A percentile compares a stretch with the other conserved stretches of the same genome.
phyloP scores from a whole-genome alignment of 2,113 vertebrate species.

The Mirza zaza region DNA sequence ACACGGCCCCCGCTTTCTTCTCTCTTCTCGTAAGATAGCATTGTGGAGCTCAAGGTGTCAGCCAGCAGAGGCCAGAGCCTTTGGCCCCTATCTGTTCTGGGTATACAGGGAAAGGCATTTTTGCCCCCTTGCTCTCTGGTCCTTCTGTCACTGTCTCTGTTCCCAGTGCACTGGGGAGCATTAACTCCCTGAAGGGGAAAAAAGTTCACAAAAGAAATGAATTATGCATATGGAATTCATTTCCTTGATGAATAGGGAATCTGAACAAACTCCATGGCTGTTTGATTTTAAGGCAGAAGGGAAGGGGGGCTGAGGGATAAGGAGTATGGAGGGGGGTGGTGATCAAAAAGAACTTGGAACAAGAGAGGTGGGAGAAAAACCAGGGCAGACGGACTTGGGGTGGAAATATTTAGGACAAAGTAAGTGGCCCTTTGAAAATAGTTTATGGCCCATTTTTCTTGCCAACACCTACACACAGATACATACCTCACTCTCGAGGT shows the following conservation, averaged over 20 bases:
- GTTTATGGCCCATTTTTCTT: constrained; percentile 59
- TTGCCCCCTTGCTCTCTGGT: constrained; percentile 43
- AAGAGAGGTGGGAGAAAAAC: not conserved
- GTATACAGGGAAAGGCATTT: not conserved
- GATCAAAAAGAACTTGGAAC: constrained; percentile 37
- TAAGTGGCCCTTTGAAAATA: constrained; percentile 69
- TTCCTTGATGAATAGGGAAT: constrained; percentile 86
- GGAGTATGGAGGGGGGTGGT: not conserved
- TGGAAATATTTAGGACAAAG: constrained; percentile 68
- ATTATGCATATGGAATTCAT: constrained; percentile 89
- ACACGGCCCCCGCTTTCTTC: not conserved
- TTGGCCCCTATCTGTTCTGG: constrained; percentile 52
- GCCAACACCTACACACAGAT: not conserved
- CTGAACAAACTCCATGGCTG: constrained; percentile 82
- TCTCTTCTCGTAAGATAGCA: constrained; percentile 5
- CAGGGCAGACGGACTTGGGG: constrained; percentile 33
- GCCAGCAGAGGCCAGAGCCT: constrained; percentile 53
- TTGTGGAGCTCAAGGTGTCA: constrained; percentile 48
- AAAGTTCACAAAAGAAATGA: constrained; percentile 88
- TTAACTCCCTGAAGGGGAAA: constrained; percentile 75
- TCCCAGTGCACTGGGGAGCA: constrained; percentile 76
- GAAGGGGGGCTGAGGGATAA: constrained; percentile 57
- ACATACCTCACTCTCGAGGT: not conserved
- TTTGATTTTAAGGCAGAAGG: constrained; percentile 80
- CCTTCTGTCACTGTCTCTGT: constrained; percentile 76